Conservation (phyloP, 2,797 vertebrate species). For the Sternotherus odoratus region DNA sequence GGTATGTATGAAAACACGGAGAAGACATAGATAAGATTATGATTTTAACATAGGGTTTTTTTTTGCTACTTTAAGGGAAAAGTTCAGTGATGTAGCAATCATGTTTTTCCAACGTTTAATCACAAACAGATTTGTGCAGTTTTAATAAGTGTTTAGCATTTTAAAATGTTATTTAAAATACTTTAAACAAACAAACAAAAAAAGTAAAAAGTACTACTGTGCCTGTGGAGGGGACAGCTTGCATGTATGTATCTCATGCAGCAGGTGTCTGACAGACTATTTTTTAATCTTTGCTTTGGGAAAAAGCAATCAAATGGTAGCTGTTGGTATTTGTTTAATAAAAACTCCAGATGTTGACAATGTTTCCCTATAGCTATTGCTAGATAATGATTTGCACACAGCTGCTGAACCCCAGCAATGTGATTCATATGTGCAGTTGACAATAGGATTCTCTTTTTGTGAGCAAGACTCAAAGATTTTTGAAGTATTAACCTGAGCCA, state of each 20-base stretch:
- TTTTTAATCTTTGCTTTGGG: conserved; percentile 59
- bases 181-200: not conserved
- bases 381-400: conserved; percentile 46
- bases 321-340: conserved; percentile 56
- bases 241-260: not conserved
- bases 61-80: not conserved
- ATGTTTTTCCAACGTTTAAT: not conserved
- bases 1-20: not conserved
- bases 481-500: conserved; percentile 38
- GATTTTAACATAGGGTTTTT: not conserved
- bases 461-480: conserved; percentile 30
- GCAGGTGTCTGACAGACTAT: conserved; percentile 26
- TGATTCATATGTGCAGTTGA: not conserved
- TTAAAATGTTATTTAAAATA: not conserved
- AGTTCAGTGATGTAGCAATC: not conserved
- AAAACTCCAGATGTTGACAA: conserved; percentile 65
- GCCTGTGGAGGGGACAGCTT: not conserved
- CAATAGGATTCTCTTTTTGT: conserved; percentile 12
- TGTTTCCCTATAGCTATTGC: conserved; percentile 17
- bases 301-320: conserved; percentile 43
- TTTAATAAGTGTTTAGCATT: not conserved
- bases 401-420: conserved; percentile 16
- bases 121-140: not conserved
- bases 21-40: not conserved
- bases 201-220: not conserved